Conservation (phyloP, 2,888 invertebrate species). For the Stenoptilia bipunctidactyla region DNA sequence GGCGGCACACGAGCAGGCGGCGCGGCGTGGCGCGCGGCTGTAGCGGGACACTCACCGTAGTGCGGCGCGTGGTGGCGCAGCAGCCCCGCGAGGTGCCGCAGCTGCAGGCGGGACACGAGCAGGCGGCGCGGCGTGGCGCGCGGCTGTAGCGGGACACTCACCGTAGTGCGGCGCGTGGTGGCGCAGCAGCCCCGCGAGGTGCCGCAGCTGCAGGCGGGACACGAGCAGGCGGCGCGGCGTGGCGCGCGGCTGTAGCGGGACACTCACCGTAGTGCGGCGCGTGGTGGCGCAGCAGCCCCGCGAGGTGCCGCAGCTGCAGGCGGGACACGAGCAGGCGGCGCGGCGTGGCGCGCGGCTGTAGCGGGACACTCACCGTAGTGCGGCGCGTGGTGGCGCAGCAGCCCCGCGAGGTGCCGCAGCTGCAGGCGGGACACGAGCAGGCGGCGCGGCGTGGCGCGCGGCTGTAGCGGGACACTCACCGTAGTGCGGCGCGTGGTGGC, state of each 20-base stretch:
- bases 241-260: neutral
- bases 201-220: neutral
- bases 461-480: neutral
- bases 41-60: neutral
- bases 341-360: neutral
- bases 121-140: neutral
- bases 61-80: neutral
- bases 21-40: neutral
- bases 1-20: no score
- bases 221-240: neutral
- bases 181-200: neutral
- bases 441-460: neutral
- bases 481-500: slow-evolving; percentile 1
- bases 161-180: neutral
- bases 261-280: neutral
- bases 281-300: neutral
- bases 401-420: neutral
- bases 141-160: neutral
- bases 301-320: neutral
- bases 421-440: no score
- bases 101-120: no score
- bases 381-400: neutral
- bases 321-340: no score
- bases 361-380: neutral
- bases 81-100: neutral